Conservation (phyloP, 2,888 invertebrate species). For the Meta bourneti region DNA sequence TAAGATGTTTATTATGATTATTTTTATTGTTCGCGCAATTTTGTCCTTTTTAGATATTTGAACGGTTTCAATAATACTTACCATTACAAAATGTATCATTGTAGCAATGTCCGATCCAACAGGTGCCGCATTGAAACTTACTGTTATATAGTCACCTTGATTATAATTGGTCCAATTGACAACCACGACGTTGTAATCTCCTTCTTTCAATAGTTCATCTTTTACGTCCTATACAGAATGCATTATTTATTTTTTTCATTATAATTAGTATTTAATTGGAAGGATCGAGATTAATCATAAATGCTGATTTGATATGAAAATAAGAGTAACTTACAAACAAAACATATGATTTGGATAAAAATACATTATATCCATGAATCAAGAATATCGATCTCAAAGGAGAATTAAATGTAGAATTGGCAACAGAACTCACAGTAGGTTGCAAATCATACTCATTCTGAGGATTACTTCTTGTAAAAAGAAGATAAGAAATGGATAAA, state of each 20-base stretch:
- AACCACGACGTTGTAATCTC: background rate
- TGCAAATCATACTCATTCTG: background rate
- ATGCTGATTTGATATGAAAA: too few relatives aligned
- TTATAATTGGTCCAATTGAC: background rate
- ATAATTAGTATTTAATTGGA: too few relatives aligned
- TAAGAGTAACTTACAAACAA: background rate
- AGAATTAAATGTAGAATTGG: background rate
- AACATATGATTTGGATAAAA: background rate
- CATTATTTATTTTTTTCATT: too few relatives aligned
- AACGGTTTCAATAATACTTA: background rate
- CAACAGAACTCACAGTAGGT: background rate
- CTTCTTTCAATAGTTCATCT: background rate
- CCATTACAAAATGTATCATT: background rate
- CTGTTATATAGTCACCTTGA: background rate
- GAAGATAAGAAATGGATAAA: background rate
- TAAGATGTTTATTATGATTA: too few relatives aligned
- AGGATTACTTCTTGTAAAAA: background rate
- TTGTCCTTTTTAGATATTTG: background rate
- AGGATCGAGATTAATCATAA: too few relatives aligned
- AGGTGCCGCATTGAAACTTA: background rate
- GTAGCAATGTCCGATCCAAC: background rate
- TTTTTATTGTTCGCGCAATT: background rate
- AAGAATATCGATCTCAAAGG: background rate
- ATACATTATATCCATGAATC: background rate
- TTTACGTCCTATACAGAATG: background rate